Evolutionary conservation across 2,888 invertebrate genomes (phyloP).

Genomic region (Meliscaeva auricollis): DNA sequence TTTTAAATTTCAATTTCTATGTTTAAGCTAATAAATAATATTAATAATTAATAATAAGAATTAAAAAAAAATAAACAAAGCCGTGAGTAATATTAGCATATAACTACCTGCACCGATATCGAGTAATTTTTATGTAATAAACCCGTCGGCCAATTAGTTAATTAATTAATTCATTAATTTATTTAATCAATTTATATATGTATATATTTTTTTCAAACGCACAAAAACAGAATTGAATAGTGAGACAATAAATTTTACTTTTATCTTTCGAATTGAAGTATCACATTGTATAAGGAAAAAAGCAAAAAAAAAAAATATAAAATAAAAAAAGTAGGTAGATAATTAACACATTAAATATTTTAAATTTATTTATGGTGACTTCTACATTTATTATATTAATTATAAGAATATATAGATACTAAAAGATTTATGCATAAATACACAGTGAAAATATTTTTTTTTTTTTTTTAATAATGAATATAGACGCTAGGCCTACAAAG

Average conservation of each 20-base stretch:
- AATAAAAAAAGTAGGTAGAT: neutral
- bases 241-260: conserved; percentile 40
- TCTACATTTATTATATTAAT: conserved; percentile 37
- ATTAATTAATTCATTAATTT: too few relatives aligned
- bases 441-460: conserved; percentile 49
- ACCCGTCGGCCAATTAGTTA: conserved; percentile 42
- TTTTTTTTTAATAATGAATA: conserved; percentile 28
- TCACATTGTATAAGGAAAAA: conserved; percentile 57
- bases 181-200: neutral
- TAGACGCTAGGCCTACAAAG: conserved; percentile 16
- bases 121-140: conserved; percentile 41
- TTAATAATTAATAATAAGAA: conserved; percentile 16
- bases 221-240: conserved; percentile 32
- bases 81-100: conserved; percentile 44
- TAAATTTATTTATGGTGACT: conserved; percentile 39
- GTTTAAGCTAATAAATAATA: conserved; percentile 54
- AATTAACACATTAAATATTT: conserved; percentile 48
- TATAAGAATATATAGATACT: conserved; percentile 26
- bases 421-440: conserved; percentile 56
- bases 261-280: conserved; percentile 68
- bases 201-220: conserved; percentile 22
- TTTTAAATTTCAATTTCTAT: too few relatives aligned
- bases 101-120: conserved; percentile 59
- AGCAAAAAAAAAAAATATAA: conserved; percentile 18
- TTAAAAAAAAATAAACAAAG: conserved; percentile 31